Evolutionary conservation across 2,888 invertebrate species (phyloP).

Genomic region (Athetis lepigone): DNA sequence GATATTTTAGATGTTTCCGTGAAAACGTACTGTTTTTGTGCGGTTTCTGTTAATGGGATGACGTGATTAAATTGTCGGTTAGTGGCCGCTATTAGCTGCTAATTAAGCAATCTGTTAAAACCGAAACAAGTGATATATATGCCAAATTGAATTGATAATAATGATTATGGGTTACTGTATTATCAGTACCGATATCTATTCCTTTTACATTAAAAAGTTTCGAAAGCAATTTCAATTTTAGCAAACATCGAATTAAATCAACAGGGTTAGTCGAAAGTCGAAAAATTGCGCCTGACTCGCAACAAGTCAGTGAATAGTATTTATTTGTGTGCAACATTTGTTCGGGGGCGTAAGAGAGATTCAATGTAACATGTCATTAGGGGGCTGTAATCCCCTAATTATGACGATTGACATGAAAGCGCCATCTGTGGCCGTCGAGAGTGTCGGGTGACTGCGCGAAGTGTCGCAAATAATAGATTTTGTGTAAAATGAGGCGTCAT

Average conservation of each 20-base stretch:
- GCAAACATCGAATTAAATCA: conserved; percentile 52
- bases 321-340: conserved; percentile 85
- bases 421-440: conserved; percentile 87
- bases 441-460: conserved; percentile 85
- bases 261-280: conserved; percentile 56
- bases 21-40: conserved; percentile 36
- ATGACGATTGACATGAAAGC: conserved; percentile 90
- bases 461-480: conserved; percentile 64
- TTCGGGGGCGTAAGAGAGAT: conserved; percentile 86
- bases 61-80: conserved; percentile 19
- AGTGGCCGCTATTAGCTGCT: conserved; percentile 6
- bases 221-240: conserved; percentile 19
- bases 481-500: conserved; percentile 69
- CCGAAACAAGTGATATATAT: conserved; percentile 5
- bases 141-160: neutral
- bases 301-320: conserved; percentile 81
- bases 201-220: conserved; percentile 11
- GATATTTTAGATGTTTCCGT: conserved; percentile 57
- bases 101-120: conserved; percentile 35
- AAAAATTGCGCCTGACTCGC: conserved; percentile 53
- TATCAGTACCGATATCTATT: neutral
- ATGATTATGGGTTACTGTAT: too few relatives aligned
- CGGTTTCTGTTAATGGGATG: conserved; percentile 30
- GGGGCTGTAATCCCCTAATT: conserved; percentile 89
- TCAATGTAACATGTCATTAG: conserved; percentile 89